Evolutionary conservation across 2,888 invertebrate genomes (phyloP).

Genomic region (Catocala nupta): DNA sequence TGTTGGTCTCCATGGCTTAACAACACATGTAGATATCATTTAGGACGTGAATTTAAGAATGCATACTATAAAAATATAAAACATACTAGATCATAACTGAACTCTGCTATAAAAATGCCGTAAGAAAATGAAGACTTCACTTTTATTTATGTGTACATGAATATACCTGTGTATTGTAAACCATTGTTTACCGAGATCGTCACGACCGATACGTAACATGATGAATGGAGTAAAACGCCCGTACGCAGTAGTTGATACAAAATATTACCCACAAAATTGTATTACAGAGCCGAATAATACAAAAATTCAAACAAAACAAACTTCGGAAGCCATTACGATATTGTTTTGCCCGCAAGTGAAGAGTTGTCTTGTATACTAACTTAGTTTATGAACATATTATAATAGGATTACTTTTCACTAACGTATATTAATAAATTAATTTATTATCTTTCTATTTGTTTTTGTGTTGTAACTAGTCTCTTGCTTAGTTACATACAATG

Average conservation of each 20-base stretch:
- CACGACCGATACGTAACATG: neutral
- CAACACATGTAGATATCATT: too few species aligned
- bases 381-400: slow-evolving; percentile 46
- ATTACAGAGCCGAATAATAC: slow-evolving; percentile 26
- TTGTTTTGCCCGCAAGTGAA: slow-evolving; percentile 49
- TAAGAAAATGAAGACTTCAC: too few species aligned
- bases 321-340: slow-evolving; percentile 52
- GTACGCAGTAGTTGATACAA: slow-evolving; percentile 22
- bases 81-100: too few species aligned
- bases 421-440: slow-evolving; percentile 22
- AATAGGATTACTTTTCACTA: slow-evolving; percentile 46
- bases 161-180: too few species aligned
- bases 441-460: neutral
- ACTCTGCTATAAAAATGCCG: too few species aligned
- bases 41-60: too few species aligned
- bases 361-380: slow-evolving; percentile 39
- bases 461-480: neutral
- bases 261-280: slow-evolving; percentile 29
- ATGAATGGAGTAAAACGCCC: neutral
- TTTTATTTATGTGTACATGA: too few species aligned
- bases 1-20: too few species aligned
- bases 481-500: too few species aligned
- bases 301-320: slow-evolving; percentile 45
- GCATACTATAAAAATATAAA: too few species aligned
- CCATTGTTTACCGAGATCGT: too few species aligned